Evolutionary conservation across 2,113 vertebrate genomes (phyloP), one percentile per base, ranked within the genome.

Genomic region (Illadopsis cleaveri): DNA sequence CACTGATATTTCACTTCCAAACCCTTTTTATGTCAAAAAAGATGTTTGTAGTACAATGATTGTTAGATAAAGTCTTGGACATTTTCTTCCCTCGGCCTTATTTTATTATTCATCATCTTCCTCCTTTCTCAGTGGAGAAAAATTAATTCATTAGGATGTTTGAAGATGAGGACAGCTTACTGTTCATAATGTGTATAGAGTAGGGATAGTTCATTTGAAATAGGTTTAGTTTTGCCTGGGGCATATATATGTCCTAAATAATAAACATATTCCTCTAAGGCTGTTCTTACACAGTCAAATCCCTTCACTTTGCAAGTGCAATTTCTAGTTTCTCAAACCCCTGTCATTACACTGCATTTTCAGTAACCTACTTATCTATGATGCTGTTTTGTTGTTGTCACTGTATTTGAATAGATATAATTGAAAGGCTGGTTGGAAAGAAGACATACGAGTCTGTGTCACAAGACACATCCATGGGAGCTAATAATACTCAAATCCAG

Each of bases 291-390:
- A 53, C n/a, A 93, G 73, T 73, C 86, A 73, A 42, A 76, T 80
- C 69, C 50, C 45, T 31, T 79, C 71, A 68, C 44, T 87, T 48
- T 57, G 23, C 31, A 89, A 93, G 72, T 58, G n/a, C 12, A 57
- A 44, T 76, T 93, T 40, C 77, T 77, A 48, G 27, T 58, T 94
- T 75, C 81, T 92, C 70, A 94, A 69, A 37, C 42, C 75, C 30
- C 81, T 73, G 71, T 45, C 30, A 80, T 37, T 72, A 85, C 58
- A 77, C 1, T 73, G 56, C 86, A 73, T 75, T 93, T 95, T 72
- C 92, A 75, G 73, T 91, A 96, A 96, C 58, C 83, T 81, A 92
- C 62, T 95, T 79, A 82, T 35, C 58, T 9, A 53, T 80, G n/a
- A 48, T 44, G 68, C 38, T 44, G 22, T 38, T 56, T 89, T 83